Evolutionary conservation across 2,113 vertebrate genomes (phyloP), one percentile per base, ranked within the genome.

Genomic region (Felis chaus): DNA sequence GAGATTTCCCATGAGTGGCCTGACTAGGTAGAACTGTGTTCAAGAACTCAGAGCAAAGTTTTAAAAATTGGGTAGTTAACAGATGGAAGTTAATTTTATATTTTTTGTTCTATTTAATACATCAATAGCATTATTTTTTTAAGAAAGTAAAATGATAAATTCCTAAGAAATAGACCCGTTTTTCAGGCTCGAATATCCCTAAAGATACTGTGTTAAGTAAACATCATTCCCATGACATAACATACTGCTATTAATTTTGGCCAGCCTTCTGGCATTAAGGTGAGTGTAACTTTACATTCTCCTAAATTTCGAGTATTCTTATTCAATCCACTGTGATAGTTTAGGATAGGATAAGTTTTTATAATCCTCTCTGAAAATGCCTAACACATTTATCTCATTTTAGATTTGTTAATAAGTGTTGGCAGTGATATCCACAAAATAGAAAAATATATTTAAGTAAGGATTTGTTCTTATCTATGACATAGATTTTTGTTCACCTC

Each of bases 231-330:
- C 79, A 69, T 50, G 31, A 13, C 33, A 78, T 41, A 90, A 92
- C 79, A 89, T 96, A 92, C 76, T 95, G 55, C 81, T 98, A 95
- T 80, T 96, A 74, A 95, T 95, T 69, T 95, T 48, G 33, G 2
- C 11, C 50, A 82, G 55, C 53, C n/a, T 93, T 96, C 57, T 50
- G 50, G 2, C 27, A 65, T 93, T 90, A 83, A 80, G 73, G 55
- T 93, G 66, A 92, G 0, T 78, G 41, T 25, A 73, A 36, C 14
- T 65, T 65, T 97, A 80, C 41, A 68, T 83, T 83, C 33, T 95
- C 9, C 83, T 74, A 95, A 97, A 91, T 97, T 36, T 4, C 27
- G 41, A 1, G 2, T 68, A 69, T 55, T 16, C 76, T 95, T 91
- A n/a, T 45, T 96, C 90, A 92, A 83, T 91, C 81, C 7, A 29